Evolutionary conservation across 2,797 vertebrate species (phyloP).

Genomic region (Typhlichthys eigenmanni): DNA sequence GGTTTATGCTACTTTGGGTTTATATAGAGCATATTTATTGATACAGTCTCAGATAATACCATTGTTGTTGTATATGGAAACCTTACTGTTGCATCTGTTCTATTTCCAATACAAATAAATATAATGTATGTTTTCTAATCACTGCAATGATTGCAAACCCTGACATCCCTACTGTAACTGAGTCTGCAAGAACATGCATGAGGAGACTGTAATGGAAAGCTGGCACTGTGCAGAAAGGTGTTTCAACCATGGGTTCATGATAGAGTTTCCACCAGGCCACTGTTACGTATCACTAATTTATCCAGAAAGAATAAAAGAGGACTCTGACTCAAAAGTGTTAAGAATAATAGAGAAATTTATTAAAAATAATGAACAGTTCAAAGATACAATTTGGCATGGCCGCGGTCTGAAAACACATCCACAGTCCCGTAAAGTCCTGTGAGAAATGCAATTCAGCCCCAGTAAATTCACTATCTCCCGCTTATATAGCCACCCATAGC

Average conservation of each 20-base stretch:
- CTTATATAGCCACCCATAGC: no score
- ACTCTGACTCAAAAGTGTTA: no score
- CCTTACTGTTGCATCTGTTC: not conserved
- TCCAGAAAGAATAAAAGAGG: no score
- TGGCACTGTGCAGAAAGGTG: slow-evolving; percentile 30
- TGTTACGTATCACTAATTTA: not conserved
- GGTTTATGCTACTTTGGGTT: no score
- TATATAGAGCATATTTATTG: no score
- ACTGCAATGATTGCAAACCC: slow-evolving; percentile 9
- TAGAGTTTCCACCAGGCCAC: slow-evolving; percentile 40
- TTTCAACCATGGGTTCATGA: slow-evolving; percentile 18
- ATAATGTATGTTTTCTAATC: not conserved
- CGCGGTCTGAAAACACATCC: no score
- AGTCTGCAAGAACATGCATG: not conserved
- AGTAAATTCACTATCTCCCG: no score
- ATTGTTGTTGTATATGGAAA: not conserved
- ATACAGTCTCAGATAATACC: not conserved
- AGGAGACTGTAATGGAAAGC: not conserved
- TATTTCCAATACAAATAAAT: not conserved
- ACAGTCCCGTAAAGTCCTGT: no score
- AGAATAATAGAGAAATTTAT: no score
- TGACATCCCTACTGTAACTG: not conserved
- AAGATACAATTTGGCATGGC: no score
- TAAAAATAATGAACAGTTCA: no score
- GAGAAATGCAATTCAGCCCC: no score